phyloP scores from a whole-genome alignment of 1,140 invertebrate genomes.

The Drosophila pseudoobscura region DNA sequence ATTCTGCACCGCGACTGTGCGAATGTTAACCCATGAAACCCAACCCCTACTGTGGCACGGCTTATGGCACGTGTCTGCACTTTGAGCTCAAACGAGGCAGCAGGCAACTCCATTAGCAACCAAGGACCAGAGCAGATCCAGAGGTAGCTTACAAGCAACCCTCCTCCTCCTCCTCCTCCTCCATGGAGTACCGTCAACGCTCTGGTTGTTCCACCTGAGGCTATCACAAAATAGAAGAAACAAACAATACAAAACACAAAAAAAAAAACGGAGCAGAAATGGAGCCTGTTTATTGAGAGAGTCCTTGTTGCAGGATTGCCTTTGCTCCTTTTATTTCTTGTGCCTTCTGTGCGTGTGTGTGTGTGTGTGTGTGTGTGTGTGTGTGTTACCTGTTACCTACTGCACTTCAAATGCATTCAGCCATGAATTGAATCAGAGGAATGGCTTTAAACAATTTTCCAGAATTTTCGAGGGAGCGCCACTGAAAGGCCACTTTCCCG shows the following conservation, averaged over 20 bases:
- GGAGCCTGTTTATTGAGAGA: slow-evolving; percentile 9
- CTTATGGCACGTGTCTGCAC: slow-evolving; percentile 73
- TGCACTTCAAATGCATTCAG: slow-evolving; percentile 74
- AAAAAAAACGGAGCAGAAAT: neutral
- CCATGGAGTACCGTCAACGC: slow-evolving; percentile 15
- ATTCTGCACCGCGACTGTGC: slow-evolving; percentile 61
- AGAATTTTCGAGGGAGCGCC: too few relatives aligned
- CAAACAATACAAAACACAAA: neutral
- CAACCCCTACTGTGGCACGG: slow-evolving; percentile 13
- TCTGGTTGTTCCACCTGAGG: slow-evolving; percentile 47
- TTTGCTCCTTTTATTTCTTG: slow-evolving; percentile 26
- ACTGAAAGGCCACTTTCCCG: too few relatives aligned
- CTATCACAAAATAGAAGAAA: slow-evolving; percentile 19
- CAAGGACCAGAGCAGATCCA: slow-evolving; percentile 2
- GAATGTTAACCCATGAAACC: slow-evolving; percentile 30
- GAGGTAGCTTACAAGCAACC: neutral
- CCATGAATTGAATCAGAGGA: slow-evolving; percentile 44
- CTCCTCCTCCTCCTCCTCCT: too few relatives aligned
- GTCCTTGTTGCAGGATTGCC: slow-evolving; percentile 33
- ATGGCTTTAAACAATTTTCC: neutral
- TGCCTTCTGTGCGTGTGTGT: neutral
- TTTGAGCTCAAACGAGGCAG: slow-evolving; percentile 69
- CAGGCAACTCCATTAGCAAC: slow-evolving; percentile 56
- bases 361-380: neutral
- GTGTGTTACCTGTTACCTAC: slow-evolving; percentile 53